Conservation (phyloP, 2,797 vertebrate genomes). For the Adelosebastes latens region DNA sequence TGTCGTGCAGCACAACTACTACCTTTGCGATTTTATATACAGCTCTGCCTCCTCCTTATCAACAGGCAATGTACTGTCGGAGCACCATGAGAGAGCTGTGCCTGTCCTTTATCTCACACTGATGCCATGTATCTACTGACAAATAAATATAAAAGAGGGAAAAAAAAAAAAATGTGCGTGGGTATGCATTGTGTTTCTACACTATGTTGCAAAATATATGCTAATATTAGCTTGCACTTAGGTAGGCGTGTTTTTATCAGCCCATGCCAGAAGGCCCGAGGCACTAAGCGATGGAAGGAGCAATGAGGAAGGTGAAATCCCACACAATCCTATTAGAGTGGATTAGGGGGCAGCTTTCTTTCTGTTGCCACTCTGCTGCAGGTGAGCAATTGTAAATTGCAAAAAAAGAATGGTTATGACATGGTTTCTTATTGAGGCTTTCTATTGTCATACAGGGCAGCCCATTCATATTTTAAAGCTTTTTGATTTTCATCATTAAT, state of each 20-base stretch:
- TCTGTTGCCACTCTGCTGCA: constrained; percentile 77
- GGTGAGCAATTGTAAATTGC: constrained; percentile 79
- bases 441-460: constrained; percentile 48
- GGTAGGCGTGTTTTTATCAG: constrained; percentile 82
- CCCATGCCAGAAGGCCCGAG: constrained; percentile 78
- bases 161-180: constrained; percentile 50
- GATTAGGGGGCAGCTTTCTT: constrained; percentile 81
- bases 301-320: constrained; percentile 84
- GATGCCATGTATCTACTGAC: constrained; percentile 50
- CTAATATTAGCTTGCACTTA: constrained; percentile 80
- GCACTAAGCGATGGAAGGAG: constrained; percentile 75
- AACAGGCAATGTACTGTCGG: constrained; percentile 21
- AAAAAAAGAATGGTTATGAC: constrained; percentile 61
- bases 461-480: constrained; percentile 35
- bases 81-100: constrained; percentile 30
- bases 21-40: constrained; percentile 38
- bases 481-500: constrained; percentile 45
- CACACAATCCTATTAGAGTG: constrained; percentile 87
- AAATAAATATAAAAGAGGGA: constrained; percentile 62
- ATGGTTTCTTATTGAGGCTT: constrained; percentile 50
- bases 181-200: constrained; percentile 71
- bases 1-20: constrained; percentile 14
- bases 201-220: constrained; percentile 68
- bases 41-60: constrained; percentile 54
- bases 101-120: constrained; percentile 30